These are phyloP conservation scores for Tenodera sinensis DNA, from an alignment of 2,888 invertebrate species.

Conservation along the genomic window DNA sequence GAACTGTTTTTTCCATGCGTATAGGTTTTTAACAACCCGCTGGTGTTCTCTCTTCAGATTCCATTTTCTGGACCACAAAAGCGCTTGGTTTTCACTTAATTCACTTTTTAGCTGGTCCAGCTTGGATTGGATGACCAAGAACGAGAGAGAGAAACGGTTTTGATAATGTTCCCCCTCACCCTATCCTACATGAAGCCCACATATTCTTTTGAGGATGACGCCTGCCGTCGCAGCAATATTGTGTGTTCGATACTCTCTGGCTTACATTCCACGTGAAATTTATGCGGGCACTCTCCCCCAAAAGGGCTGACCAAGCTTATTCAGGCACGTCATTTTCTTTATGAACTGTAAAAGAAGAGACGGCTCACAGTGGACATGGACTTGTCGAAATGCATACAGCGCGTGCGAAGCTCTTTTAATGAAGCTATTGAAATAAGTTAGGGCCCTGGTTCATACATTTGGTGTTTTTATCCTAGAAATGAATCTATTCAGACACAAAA, in stretches of 20 bases:
- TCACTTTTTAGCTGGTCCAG: neutral
- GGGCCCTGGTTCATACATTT: neutral
- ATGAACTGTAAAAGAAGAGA: neutral
- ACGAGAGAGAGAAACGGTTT: neutral
- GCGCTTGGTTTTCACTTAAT: neutral
- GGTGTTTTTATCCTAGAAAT: no score
- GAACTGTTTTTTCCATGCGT: neutral
- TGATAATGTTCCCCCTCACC: neutral
- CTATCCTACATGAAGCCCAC: no score
- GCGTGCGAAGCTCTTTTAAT: neutral
- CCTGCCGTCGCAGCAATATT: neutral
- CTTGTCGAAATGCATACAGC: neutral
- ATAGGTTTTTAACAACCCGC: neutral
- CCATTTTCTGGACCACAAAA: neutral
- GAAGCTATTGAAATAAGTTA: neutral
- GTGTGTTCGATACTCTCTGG: neutral
- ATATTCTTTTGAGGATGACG: neutral
- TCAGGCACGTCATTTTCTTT: neutral
- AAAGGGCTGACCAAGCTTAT: neutral
- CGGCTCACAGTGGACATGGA: neutral
- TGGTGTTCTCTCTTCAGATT: neutral
- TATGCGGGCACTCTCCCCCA: neutral
- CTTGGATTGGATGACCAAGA: neutral
- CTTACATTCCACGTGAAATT: neutral
- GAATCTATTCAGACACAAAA: no score